A percentile compares a stretch with the other conserved stretches of the same genome.
phyloP scores from a whole-genome alignment of 2,113 vertebrate species.

The Trachemys scripta region DNA sequence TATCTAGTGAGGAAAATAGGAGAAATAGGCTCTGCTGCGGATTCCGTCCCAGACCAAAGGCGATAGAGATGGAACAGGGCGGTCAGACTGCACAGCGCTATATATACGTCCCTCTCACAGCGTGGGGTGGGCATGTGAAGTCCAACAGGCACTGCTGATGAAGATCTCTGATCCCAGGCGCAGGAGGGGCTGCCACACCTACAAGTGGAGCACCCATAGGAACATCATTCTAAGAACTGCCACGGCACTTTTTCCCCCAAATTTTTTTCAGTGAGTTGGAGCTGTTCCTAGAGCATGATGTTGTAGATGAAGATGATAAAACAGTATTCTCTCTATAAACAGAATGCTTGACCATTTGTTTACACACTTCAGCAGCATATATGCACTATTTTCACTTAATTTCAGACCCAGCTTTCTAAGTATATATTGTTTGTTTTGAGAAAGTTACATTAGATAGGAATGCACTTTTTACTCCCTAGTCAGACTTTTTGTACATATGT shows the following conservation, averaged over 20 bases:
- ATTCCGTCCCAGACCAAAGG: too few species aligned
- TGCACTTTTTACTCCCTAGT: background rate
- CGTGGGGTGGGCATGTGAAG: too few species aligned
- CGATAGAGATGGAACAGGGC: too few species aligned
- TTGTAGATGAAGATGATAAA: background rate
- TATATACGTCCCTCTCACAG: too few species aligned
- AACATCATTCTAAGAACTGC: background rate
- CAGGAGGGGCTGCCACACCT: too few species aligned
- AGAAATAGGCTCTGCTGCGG: too few species aligned
- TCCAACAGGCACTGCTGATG: too few species aligned
- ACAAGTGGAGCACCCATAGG: too few species aligned
- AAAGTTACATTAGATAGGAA: background rate
- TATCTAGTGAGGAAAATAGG: too few species aligned
- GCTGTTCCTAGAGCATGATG: background rate
- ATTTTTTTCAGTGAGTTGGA: background rate
- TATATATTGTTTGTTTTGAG: background rate
- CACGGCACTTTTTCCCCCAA: background rate
- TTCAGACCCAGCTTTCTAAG: constrained; percentile 1
- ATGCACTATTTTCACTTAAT: background rate
- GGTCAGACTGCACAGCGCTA: too few species aligned
- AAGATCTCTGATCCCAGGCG: too few species aligned
- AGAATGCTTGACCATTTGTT: accelerated
- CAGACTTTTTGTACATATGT: background rate
- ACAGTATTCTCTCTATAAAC: background rate
- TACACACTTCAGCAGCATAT: background rate